Evolutionary conservation across 2,888 invertebrate genomes (phyloP), one percentile per base, ranked within the genome.

Genomic region (Neocrepidodera transversa): DNA sequence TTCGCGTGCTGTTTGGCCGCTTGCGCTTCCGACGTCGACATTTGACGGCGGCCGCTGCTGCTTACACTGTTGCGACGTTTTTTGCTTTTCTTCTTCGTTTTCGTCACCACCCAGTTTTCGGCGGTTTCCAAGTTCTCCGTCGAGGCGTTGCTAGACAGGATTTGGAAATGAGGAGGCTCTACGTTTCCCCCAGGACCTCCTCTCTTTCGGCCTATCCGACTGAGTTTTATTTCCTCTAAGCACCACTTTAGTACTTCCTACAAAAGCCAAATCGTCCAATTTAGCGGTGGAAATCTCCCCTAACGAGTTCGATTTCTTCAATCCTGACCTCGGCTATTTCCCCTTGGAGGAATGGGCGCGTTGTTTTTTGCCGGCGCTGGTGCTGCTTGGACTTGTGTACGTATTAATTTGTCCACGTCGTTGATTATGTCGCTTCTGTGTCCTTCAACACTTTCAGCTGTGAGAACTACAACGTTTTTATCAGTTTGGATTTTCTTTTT

Each of bases 41-140:
- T 28, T 65, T 59, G 47, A 14, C 64, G 68, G 17, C 61, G 57
- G 32, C 71, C 18, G 52, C 68, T 53, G 62, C 74, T 83, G 73
- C 84, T 84, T 67, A 82, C 70, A 38, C 80, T 78, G 63, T 82
- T 82, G 28, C 82, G 78, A 69, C 87, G 86, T 72, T 91, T 91
- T 74, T 91, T 91, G 73, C 90, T 90, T 72, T 88, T 86, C 74
- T 89, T 88, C 78, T 91, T 91, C 77, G 90, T 90, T 76, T 92
- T 93, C 58, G 89, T 90, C 51, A 93, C 93, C 50, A 91, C 89
- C 77, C 90, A 88, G 80, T 92, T 93, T 74, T 92, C 93, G 8
- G 88, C 83, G 50, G 85, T 83, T 77, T 88, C 88, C 66, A 79
- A 58, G 54, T 76, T 76, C 55, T 78, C 78, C 1, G 71, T 68